Evolutionary conservation across 2,797 vertebrate species (phyloP), one percentile per base, ranked within the genome.

Genomic region (Dicrostonyx torquatus): DNA sequence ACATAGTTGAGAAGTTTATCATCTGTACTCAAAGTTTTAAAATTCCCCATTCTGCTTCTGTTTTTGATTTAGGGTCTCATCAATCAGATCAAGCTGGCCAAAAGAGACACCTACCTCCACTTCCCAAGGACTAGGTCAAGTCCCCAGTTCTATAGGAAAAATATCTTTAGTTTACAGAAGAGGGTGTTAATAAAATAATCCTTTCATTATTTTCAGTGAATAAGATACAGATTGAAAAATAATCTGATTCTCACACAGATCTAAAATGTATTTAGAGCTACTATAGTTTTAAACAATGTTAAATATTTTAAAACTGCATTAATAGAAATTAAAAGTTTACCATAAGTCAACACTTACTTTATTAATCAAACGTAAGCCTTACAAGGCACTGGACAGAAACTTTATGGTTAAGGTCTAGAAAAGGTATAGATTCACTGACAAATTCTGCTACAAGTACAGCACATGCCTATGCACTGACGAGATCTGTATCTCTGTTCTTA

Each of bases 231-330:
- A 84, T 72, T 90, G 85, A 90, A 91, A 94, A 53, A 94, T 72
- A 58, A 77, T 87, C 70, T 88, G 86, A 88, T 62, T 45, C 40
- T 45, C 29, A 87, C 29, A 29, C 6, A 87, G 53, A 60, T 34
- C 29, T 75, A 58, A 87, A 50, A 58, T 88, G 77, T 12, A 88
- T 31, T 94, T 87, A 90, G 20, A 88, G 26, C 29, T 77, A 85
- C 29, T 89, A 73, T 43, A 29, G 48, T 73, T 96, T 94, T 64
- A 93, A 94, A 73, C 40, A 75, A 77, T 70, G 62, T 50, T 31
- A 79, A 68, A 34, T 66, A 85, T 93, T 95, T 94, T 7, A 18
- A 95, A 95, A 83, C 13, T 91, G 14, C 5, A 84, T 53, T 95
- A 64, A 76, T 13, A 91, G 24, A 29, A 90, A 93, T 70, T 60